These are phyloP conservation scores for Lithophane socia DNA, from an alignment of 2,888 invertebrate species.

Conservation along the genomic window DNA sequence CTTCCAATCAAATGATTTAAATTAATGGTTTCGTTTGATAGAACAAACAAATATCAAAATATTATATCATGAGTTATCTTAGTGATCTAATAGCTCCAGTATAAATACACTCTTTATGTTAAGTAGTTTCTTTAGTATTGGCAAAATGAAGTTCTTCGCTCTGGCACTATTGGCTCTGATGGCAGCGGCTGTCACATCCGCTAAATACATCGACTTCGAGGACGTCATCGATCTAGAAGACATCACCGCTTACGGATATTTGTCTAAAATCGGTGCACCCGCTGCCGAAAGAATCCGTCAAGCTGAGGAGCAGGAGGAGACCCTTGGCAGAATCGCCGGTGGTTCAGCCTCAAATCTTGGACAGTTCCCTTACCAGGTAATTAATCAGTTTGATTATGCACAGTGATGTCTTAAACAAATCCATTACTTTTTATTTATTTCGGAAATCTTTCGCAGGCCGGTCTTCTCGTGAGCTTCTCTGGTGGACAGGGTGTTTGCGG, in stretches of 20 bases:
- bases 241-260: constrained; percentile 65
- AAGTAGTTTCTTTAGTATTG: not conserved
- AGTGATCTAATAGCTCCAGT: not conserved
- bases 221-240: constrained; percentile 48
- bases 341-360: constrained; percentile 57
- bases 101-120: not conserved
- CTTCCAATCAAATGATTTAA: not conserved
- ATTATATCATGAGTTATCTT: not conserved
- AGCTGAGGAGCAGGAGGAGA: constrained; percentile 49
- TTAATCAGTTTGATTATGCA: not conserved
- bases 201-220: constrained; percentile 43
- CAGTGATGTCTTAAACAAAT: not conserved
- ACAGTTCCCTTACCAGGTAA: constrained; percentile 68
- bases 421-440: not conserved
- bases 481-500: constrained; percentile 73
- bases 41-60: not conserved
- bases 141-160: constrained; percentile 40
- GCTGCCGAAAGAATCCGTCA: constrained; percentile 61
- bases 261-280: constrained; percentile 61
- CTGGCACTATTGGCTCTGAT: constrained; percentile 57
- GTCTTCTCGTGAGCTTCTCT: constrained; percentile 42
- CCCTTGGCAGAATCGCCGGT: constrained; percentile 64
- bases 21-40: not conserved
- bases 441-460: constrained; percentile 43
- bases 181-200: constrained; percentile 42